Conservation (phyloP, 2,113 vertebrate species). For the Platysteira castanea region DNA sequence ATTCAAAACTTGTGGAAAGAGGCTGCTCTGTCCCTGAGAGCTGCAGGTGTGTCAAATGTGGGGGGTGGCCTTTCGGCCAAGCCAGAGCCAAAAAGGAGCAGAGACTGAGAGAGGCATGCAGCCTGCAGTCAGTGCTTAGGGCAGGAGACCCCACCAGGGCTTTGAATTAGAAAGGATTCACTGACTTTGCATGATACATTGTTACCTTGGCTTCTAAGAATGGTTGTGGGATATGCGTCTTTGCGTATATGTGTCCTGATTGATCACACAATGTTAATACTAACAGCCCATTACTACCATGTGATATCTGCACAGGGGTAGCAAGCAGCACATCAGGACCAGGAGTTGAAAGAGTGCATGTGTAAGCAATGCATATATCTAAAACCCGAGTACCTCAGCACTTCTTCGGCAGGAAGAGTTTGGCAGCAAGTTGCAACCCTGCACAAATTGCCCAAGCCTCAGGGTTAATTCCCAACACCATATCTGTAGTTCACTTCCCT, state of each 20-base stretch:
- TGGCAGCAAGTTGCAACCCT: not conserved
- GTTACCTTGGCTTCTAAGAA: not conserved
- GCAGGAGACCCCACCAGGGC: not conserved
- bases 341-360: not conserved
- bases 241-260: not conserved
- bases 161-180: not conserved
- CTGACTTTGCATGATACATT: not conserved
- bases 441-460: not conserved
- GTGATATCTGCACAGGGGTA: not conserved
- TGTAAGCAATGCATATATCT: not conserved
- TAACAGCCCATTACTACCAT: not conserved
- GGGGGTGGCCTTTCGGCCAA: not conserved
- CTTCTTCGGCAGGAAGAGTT: not conserved
- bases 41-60: not conserved
- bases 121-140: accelerated
- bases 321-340: not conserved
- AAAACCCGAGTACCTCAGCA: not conserved
- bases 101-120: not conserved
- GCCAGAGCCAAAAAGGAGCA: not conserved
- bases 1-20: not conserved
- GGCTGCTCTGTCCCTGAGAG: accelerated
- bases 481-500: not conserved
- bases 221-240: not conserved
- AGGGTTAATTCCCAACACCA: not conserved
- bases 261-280: not conserved